Conservation (phyloP, 2,113 vertebrate species). For the Cottus gobio region DNA sequence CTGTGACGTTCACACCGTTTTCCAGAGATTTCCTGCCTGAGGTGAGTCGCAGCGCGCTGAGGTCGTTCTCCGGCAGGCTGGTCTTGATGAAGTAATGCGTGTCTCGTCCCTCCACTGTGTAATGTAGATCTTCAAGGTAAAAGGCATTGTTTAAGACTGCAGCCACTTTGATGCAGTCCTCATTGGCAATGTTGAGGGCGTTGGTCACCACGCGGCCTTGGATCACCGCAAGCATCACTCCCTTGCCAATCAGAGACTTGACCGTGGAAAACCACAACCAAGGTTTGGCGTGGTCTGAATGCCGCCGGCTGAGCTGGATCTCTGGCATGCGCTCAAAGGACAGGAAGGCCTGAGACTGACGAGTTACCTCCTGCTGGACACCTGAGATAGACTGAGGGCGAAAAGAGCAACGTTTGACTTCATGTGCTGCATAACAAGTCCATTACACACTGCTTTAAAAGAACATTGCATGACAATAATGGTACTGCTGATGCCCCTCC, state of each 20-base stretch:
- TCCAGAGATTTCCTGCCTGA: slow-evolving; percentile 94
- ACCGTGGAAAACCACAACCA: slow-evolving; percentile 97
- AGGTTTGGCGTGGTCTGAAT: slow-evolving; percentile 83
- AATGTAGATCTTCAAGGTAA: slow-evolving; percentile 97
- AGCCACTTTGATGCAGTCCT: slow-evolving; percentile 99
- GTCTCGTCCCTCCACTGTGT: slow-evolving; percentile 94
- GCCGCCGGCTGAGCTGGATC: slow-evolving; percentile 89
- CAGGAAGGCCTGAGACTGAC: slow-evolving; percentile 93
- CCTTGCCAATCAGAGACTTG: slow-evolving; percentile 95
- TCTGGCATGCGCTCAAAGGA: slow-evolving; percentile 96
- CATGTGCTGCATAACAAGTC: neutral
- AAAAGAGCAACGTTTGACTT: slow-evolving; percentile 1
- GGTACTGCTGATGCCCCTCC: no score
- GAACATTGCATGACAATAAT: neutral
- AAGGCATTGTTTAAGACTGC: slow-evolving; percentile 96
- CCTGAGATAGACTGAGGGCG: slow-evolving; percentile 92
- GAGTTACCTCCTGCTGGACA: slow-evolving; percentile 94
- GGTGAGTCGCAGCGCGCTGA: slow-evolving; percentile 91
- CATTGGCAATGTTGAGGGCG: slow-evolving; percentile 95
- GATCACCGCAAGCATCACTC: slow-evolving; percentile 96
- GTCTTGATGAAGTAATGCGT: slow-evolving; percentile 99
- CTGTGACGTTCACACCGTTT: slow-evolving; percentile 96
- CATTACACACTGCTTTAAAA: neutral
- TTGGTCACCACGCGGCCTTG: slow-evolving; percentile 97
- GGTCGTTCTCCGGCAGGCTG: slow-evolving; percentile 94